Evolutionary conservation across 2,113 vertebrate genomes (phyloP).

Genomic region (Cricetomys ansorgei): DNA sequence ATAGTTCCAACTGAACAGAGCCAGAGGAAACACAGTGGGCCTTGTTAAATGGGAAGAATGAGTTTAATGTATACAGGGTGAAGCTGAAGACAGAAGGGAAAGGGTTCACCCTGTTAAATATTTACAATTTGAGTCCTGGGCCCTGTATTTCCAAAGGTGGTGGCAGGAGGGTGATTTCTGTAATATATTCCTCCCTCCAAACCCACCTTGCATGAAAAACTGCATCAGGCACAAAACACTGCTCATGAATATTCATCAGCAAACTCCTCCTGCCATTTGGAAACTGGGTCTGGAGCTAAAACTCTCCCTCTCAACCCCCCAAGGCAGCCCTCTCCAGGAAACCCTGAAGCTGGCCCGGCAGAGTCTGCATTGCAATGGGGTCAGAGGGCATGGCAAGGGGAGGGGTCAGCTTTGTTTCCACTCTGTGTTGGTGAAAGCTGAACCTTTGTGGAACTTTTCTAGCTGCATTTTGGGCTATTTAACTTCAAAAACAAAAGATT

Average conservation of each 20-base stretch:
- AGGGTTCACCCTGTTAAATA: slow-evolving; percentile 79
- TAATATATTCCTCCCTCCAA: slow-evolving; percentile 89
- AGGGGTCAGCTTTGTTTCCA: slow-evolving; percentile 88
- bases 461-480: slow-evolving; percentile 87
- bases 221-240: slow-evolving; percentile 83
- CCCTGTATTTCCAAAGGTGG: slow-evolving; percentile 79
- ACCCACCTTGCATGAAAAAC: slow-evolving; percentile 89
- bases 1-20: slow-evolving; percentile 71
- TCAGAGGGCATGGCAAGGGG: slow-evolving; percentile 87
- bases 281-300: slow-evolving; percentile 85
- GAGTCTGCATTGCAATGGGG: slow-evolving; percentile 83
- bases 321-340: slow-evolving; percentile 77
- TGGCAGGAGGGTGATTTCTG: slow-evolving; percentile 77
- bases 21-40: slow-evolving; percentile 68
- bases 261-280: slow-evolving; percentile 88
- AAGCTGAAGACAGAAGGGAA: slow-evolving; percentile 60
- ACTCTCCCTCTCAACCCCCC: slow-evolving; percentile 59
- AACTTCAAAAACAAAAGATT: slow-evolving; percentile 88
- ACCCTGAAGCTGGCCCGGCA: slow-evolving; percentile 80
- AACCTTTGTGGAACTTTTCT: slow-evolving; percentile 88
- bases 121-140: slow-evolving; percentile 81
- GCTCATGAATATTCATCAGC: slow-evolving; percentile 92
- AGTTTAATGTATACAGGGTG: slow-evolving; percentile 81
- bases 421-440: slow-evolving; percentile 86
- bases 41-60: slow-evolving; percentile 83